Evolutionary conservation across 35 echinoderm and acorn worm species (phyloP).

Genomic region (Holothuria glaberrima): DNA sequence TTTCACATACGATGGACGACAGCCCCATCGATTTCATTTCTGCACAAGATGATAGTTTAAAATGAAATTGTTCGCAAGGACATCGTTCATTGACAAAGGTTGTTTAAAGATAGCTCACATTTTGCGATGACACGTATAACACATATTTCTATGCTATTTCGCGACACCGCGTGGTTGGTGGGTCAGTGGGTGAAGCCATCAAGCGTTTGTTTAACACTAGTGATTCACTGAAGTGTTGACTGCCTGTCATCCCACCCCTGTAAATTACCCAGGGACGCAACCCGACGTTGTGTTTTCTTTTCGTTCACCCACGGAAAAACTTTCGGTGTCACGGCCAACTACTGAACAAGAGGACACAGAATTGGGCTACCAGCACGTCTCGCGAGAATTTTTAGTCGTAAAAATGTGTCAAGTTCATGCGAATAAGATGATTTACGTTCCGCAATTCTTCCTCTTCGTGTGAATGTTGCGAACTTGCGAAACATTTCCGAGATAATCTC

Average conservation of each 20-base stretch:
- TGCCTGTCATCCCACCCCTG: neutral
- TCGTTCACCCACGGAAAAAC: constrained; percentile 12
- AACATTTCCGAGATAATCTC: neutral
- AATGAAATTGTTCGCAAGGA: too few relatives aligned
- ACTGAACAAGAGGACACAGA: neutral
- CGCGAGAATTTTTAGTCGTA: neutral
- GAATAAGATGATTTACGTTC: neutral
- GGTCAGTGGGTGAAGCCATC: constrained; percentile 46
- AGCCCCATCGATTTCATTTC: too few relatives aligned
- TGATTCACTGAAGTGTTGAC: constrained; percentile 52
- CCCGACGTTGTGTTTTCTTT: constrained; percentile 28
- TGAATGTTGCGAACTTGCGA: neutral
- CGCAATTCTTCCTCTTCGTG: neutral
- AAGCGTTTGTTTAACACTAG: neutral
- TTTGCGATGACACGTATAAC: too few relatives aligned
- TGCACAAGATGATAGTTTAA: too few relatives aligned
- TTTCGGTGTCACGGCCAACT: neutral
- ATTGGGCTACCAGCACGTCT: neutral
- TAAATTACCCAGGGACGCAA: constrained; percentile 17
- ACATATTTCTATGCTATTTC: too few relatives aligned
- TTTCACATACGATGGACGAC: too few relatives aligned
- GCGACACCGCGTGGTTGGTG: too few relatives aligned
- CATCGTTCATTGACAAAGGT: too few relatives aligned
- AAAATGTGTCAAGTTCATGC: constrained; percentile 40
- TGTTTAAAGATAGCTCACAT: too few relatives aligned